Evolutionary conservation across 1,140 invertebrate genomes (phyloP).

Genomic region (Sitophilus oryzae): DNA sequence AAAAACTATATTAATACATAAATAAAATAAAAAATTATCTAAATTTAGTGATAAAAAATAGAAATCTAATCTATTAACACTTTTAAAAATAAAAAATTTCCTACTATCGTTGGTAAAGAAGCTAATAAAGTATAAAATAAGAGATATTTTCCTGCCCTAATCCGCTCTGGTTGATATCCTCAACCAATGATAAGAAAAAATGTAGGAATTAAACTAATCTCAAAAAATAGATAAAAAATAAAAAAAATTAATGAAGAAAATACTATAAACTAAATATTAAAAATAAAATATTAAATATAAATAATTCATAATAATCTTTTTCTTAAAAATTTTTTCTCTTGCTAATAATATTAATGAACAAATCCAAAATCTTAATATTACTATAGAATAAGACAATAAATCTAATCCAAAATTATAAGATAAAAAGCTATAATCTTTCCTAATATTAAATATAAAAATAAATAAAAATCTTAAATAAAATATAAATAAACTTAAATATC

Average conservation of each 20-base stretch:
- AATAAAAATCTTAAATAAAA: slow-evolving; percentile 44
- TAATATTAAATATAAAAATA: slow-evolving; percentile 33
- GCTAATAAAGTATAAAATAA: slow-evolving; percentile 58
- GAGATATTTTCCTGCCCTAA: slow-evolving; percentile 55
- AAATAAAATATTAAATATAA: slow-evolving; percentile 50
- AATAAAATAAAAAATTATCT: slow-evolving; percentile 48
- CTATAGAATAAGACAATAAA: slow-evolving; percentile 48
- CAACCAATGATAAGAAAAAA: slow-evolving; percentile 60
- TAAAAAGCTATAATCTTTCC: slow-evolving; percentile 42
- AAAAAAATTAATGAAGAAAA: slow-evolving; percentile 54
- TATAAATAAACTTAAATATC: slow-evolving; percentile 40
- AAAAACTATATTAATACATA: slow-evolving; percentile 54
- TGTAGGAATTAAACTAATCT: slow-evolving; percentile 55
- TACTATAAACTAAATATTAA: slow-evolving; percentile 51
- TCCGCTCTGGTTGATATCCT: slow-evolving; percentile 56
- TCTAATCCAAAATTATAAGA: slow-evolving; percentile 44
- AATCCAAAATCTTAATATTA: slow-evolving; percentile 52
- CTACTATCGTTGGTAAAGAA: slow-evolving; percentile 55
- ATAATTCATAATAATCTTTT: slow-evolving; percentile 45
- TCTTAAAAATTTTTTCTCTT: slow-evolving; percentile 46
- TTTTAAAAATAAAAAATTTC: slow-evolving; percentile 47
- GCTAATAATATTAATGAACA: slow-evolving; percentile 49
- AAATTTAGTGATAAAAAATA: slow-evolving; percentile 40
- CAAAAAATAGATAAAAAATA: slow-evolving; percentile 64
- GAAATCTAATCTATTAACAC: slow-evolving; percentile 46